phyloP scores from a whole-genome alignment of 2,888 invertebrate species.

The Drosophila eohydei region DNA sequence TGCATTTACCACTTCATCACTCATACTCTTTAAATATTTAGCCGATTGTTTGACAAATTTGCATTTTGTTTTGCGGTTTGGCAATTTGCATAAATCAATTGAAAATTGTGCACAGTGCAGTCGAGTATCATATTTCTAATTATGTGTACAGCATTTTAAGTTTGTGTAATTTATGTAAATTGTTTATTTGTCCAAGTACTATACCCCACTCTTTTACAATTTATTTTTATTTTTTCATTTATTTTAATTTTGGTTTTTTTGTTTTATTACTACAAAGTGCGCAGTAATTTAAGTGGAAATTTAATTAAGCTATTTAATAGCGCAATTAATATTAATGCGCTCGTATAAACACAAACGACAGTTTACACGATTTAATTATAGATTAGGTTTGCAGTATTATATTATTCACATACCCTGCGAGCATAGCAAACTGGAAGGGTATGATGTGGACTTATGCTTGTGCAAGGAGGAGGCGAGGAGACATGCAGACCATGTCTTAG shows the following conservation, averaged over 20 bases:
- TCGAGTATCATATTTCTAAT: conserved; percentile 73
- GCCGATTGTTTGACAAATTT: conserved; percentile 52
- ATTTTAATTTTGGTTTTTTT: background rate
- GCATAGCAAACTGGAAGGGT: too few relatives aligned
- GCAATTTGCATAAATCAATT: conserved; percentile 80
- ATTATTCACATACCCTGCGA: conserved; percentile 8
- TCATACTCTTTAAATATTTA: background rate
- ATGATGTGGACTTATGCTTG: background rate
- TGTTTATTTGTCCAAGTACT: conserved; percentile 37
- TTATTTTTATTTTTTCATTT: conserved; percentile 5
- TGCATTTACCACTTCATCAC: background rate
- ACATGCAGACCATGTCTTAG: background rate
- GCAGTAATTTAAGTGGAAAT: conserved; percentile 67
- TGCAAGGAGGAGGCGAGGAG: too few relatives aligned
- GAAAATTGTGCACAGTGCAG: conserved; percentile 28
- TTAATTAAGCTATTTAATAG: conserved; percentile 73
- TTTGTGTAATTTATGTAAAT: conserved; percentile 71
- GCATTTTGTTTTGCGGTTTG: conserved; percentile 65
- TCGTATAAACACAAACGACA: conserved; percentile 48
- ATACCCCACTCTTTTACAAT: background rate
- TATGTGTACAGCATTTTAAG: conserved; percentile 71
- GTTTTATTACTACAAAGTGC: conserved; percentile 25
- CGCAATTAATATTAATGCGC: conserved; percentile 75
- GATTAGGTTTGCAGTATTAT: conserved; percentile 51
- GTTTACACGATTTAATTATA: conserved; percentile 76